Evolutionary conservation across 2,113 vertebrate species (phyloP).

Genomic region (Sakesphorus luctuosus): DNA sequence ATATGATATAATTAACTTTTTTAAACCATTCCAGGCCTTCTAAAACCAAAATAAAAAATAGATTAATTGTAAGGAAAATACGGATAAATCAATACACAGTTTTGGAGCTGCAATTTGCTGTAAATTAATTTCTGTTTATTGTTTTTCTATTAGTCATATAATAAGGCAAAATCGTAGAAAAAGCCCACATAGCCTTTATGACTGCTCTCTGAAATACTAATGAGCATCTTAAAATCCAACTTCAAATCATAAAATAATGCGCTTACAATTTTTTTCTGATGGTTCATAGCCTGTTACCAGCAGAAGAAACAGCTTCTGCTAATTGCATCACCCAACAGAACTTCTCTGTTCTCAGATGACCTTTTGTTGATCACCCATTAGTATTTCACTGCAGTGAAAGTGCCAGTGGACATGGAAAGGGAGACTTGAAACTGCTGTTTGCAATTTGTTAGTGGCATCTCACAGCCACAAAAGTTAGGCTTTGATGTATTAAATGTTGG

Average conservation of each 20-base stretch:
- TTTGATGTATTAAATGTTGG: background rate
- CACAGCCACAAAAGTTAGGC: background rate
- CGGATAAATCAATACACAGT: background rate
- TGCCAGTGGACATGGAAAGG: background rate
- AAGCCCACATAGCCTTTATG: background rate
- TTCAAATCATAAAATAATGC: background rate
- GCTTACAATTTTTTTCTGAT: background rate
- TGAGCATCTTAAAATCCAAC: background rate
- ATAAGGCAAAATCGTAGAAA: background rate
- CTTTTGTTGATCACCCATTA: background rate
- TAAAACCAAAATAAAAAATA: background rate
- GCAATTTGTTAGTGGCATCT: background rate
- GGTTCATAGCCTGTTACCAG: background rate
- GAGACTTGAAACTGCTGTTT: background rate
- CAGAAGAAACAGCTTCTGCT: background rate
- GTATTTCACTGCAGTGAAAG: background rate
- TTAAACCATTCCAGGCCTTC: background rate
- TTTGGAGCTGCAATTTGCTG: background rate
- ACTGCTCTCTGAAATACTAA: background rate
- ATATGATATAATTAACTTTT: background rate
- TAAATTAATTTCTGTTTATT: background rate
- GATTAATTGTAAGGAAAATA: background rate
- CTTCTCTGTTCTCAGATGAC: background rate
- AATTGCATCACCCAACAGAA: background rate
- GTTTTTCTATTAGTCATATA: background rate